These are phyloP conservation scores for Chironomus striatipennis DNA, from an alignment of 1,140 invertebrate genomes.

Conservation along the genomic window DNA sequence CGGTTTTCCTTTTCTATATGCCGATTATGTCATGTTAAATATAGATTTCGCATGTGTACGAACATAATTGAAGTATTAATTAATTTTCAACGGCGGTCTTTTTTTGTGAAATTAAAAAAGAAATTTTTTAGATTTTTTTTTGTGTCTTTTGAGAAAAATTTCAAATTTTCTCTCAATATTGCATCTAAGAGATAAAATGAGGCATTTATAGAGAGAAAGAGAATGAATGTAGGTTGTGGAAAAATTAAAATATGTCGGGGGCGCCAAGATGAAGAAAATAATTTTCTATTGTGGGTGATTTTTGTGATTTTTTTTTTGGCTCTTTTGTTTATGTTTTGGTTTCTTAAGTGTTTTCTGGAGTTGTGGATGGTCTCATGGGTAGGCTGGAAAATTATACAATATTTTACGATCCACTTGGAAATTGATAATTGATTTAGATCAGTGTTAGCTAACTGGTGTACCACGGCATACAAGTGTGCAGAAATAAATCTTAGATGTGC, in stretches of 20 bases:
- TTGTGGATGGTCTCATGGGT: too few relatives aligned
- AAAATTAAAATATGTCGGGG: neutral
- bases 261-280: neutral
- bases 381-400: too few relatives aligned
- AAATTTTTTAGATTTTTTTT: neutral
- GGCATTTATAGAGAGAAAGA: neutral
- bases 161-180: neutral
- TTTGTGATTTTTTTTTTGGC: too few relatives aligned
- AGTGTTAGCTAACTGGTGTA: too few relatives aligned
- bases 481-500: too few relatives aligned
- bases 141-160: neutral
- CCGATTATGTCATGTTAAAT: slow-evolving; percentile 23
- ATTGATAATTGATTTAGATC: too few relatives aligned
- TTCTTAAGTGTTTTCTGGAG: too few relatives aligned
- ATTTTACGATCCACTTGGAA: too few relatives aligned
- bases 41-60: slow-evolving; percentile 16
- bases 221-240: neutral
- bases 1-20: neutral
- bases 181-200: neutral
- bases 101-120: neutral
- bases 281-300: too few relatives aligned
- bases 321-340: too few relatives aligned
- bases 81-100: slow-evolving; percentile 3
- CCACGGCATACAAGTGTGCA: too few relatives aligned
- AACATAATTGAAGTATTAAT: slow-evolving; percentile 6